phyloP scores from a whole-genome alignment of 2,113 vertebrate genomes.

The Castor canadensis region DNA sequence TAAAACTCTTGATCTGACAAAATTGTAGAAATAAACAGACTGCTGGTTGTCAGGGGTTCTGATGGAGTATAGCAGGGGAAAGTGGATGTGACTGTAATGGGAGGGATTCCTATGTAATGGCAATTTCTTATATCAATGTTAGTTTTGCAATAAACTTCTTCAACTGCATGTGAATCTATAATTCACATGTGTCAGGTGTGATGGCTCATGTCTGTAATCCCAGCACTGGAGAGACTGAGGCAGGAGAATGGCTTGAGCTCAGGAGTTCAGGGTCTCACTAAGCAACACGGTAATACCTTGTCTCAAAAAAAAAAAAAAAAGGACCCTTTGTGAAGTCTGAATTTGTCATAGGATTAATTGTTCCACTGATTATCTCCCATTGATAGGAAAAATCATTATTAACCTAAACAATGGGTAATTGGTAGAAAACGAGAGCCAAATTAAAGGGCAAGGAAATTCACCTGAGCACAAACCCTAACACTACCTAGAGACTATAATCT shows the following conservation, averaged over 20 bases:
- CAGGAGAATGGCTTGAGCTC: neutral
- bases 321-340: neutral
- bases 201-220: too few relatives aligned
- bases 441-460: neutral
- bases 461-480: constrained; percentile 2
- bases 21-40: neutral
- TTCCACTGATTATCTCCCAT: neutral
- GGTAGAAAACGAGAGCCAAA: constrained; percentile 29
- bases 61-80: neutral
- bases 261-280: neutral
- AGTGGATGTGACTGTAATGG: neutral
- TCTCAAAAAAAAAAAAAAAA: neutral
- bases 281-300: neutral
- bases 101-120: neutral
- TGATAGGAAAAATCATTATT: constrained; percentile 13
- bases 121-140: neutral
- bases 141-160: constrained; percentile 14
- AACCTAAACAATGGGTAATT: neutral
- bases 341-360: neutral
- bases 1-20: neutral
- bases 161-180: neutral
- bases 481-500: neutral
- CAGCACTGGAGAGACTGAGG: neutral
- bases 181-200: neutral
- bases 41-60: neutral